Evolutionary conservation across 2,113 vertebrate species (phyloP).

Genomic region (Falco punctatus): DNA sequence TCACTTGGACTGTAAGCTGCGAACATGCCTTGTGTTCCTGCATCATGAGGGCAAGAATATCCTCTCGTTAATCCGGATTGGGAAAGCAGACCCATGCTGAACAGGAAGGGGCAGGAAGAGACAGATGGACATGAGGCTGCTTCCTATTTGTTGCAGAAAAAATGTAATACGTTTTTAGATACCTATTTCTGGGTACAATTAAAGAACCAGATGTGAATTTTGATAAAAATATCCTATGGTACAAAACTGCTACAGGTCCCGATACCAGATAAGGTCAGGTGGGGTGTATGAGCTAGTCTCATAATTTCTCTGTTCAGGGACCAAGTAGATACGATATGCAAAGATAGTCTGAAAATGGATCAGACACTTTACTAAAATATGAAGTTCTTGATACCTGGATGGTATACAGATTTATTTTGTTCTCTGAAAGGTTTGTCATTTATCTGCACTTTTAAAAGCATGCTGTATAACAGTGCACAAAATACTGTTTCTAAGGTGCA

Average conservation of each 20-base stretch:
- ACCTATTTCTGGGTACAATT: background rate
- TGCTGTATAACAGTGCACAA: background rate
- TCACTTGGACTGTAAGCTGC: background rate
- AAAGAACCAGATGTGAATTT: background rate
- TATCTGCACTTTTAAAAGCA: background rate
- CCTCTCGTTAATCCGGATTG: background rate
- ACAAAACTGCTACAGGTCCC: background rate
- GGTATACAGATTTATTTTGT: background rate
- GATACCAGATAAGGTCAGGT: background rate
- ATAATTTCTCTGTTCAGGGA: background rate
- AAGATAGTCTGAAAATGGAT: background rate
- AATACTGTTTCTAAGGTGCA: background rate
- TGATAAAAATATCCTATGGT: background rate
- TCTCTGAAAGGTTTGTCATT: background rate
- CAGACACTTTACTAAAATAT: background rate
- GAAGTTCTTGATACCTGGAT: background rate
- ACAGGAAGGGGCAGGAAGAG: background rate
- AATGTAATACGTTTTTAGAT: background rate
- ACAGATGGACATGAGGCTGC: background rate
- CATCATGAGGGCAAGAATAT: constrained; percentile 39
- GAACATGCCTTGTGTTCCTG: background rate
- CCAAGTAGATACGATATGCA: background rate
- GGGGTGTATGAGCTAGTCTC: background rate
- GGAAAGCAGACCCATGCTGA: background rate
- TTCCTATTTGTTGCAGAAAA: background rate